Percentiles rank a stretch among this genome's conserved stretches.
Conservation (phyloP, 2,888 invertebrate species). For the Melinaea marsaeus region DNA sequence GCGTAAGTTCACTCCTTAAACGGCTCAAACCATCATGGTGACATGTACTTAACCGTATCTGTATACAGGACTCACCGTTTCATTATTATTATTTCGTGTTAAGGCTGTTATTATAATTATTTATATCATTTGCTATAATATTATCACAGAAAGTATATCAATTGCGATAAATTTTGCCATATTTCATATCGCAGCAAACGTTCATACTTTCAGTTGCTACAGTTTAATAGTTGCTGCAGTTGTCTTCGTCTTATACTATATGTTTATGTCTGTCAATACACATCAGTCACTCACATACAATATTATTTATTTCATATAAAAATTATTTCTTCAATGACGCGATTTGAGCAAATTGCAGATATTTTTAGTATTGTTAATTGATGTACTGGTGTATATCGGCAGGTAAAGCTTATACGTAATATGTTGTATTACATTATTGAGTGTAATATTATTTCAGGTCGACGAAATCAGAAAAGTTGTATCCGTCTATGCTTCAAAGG, state of each 20-base stretch:
- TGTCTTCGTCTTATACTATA: background rate
- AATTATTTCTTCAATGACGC: too few species aligned
- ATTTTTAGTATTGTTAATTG: background rate
- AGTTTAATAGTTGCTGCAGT: background rate
- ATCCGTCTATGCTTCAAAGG: constrained; percentile 92
- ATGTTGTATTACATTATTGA: background rate
- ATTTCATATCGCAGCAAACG: background rate
- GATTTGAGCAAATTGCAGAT: background rate
- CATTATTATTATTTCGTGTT: background rate
- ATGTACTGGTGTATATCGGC: background rate
- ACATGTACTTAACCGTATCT: too few species aligned
- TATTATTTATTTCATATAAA: background rate
- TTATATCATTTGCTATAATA: constrained; percentile 2
- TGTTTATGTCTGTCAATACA: background rate
- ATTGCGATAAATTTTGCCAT: background rate
- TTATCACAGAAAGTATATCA: background rate
- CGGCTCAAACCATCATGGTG: too few species aligned
- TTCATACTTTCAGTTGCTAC: constrained; percentile 3
- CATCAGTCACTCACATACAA: background rate
- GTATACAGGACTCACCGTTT: background rate
- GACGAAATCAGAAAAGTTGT: constrained; percentile 96
- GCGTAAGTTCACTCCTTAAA: too few species aligned
- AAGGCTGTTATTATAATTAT: constrained; percentile 1
- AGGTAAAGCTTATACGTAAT: background rate
- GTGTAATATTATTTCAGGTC: constrained; percentile 80